Base-by-base conservation (phyloP, 2,797 vertebrate species). In the Melanotaenia maccullochi region DNA sequence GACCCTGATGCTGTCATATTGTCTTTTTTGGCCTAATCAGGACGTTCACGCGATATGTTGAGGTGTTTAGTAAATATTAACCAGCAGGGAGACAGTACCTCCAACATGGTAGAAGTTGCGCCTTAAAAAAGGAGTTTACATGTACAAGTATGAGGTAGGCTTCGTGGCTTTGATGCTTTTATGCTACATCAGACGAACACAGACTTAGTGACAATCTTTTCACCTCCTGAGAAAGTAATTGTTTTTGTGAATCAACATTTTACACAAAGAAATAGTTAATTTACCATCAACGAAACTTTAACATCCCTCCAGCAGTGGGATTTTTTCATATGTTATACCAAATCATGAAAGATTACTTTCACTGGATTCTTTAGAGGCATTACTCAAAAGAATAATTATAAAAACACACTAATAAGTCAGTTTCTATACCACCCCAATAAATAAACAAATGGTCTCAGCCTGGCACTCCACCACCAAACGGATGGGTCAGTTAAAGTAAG, bases 1-100 rank as follows among this genome's bases (percentile, higher is more conserved):
- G 71, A 82, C 73, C 73, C 73, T 32, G 62, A 55, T 74, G 70
- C 61, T 68, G 67, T 77, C 73, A 83, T 20, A 9, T 71, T 13
- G 47, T 60, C 16, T 28, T 59, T 75, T 58, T 69, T 8, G 18
- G 20, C 22, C 0, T 22, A 13, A 22, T 56, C 54, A 55, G 38
- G 40, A 64, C 20, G n/a, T 62, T 56, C 22, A 1, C 13, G n/a
- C 24, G 65, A 66, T 44, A 62, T 61, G 14, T 32, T 65, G 44
- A 67, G 64, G 75, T 44, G n/a, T 67, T 70, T 24, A 35, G 32
- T 55, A 75, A 68, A 73, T 54, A 60, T 71, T 71, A 66, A 68
- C 30, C 60, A 44, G 57, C 1, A 12, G 47, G 3, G 55, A 49
- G 51, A 52, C 14, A 8, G 11, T 22, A 20, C 0, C 36, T 22